phyloP scores from a whole-genome alignment of 2,113 vertebrate genomes.

The Boleophthalmus pectinirostris region DNA sequence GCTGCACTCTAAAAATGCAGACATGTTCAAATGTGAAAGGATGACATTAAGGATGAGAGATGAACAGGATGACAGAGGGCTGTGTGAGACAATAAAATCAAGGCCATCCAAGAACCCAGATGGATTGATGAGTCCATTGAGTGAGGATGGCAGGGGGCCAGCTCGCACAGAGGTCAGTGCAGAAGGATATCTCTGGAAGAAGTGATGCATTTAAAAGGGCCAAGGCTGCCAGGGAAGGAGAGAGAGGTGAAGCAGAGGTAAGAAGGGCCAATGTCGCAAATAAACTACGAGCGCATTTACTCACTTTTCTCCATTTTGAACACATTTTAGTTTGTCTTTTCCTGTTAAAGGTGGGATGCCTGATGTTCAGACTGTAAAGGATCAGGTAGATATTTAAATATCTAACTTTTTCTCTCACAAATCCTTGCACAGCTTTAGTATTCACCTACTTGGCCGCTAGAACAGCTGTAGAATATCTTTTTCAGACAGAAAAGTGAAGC shows the following conservation, averaged over 20 bases:
- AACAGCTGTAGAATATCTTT: too few relatives aligned
- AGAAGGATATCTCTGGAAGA: conserved; percentile 77
- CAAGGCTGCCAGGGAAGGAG: conserved; percentile 70
- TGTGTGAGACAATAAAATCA: conserved; percentile 79
- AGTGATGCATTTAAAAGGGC: conserved; percentile 78
- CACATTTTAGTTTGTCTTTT: background rate
- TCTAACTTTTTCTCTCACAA: too few relatives aligned
- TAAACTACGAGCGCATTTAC: background rate
- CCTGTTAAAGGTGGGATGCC: background rate
- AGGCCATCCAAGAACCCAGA: conserved; percentile 76
- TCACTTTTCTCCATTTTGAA: too few relatives aligned
- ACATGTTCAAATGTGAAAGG: conserved; percentile 74
- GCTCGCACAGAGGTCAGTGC: conserved; percentile 74
- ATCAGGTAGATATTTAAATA: too few relatives aligned
- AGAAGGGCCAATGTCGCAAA: background rate
- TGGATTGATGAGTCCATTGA: conserved; percentile 79
- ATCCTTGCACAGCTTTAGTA: too few relatives aligned
- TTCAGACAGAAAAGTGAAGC: too few relatives aligned
- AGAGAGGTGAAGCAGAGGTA: conserved; percentile 50
- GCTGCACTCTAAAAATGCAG: conserved; percentile 68
- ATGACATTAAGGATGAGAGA: conserved; percentile 77
- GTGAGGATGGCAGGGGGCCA: conserved; percentile 74
- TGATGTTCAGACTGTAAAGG: too few relatives aligned
- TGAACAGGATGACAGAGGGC: conserved; percentile 69
- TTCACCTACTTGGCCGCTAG: too few relatives aligned